These are phyloP conservation scores for Tethya wilhelma DNA, from an alignment of 37 sponge, comb jelly and placozoan species.

Conservation along the genomic window DNA sequence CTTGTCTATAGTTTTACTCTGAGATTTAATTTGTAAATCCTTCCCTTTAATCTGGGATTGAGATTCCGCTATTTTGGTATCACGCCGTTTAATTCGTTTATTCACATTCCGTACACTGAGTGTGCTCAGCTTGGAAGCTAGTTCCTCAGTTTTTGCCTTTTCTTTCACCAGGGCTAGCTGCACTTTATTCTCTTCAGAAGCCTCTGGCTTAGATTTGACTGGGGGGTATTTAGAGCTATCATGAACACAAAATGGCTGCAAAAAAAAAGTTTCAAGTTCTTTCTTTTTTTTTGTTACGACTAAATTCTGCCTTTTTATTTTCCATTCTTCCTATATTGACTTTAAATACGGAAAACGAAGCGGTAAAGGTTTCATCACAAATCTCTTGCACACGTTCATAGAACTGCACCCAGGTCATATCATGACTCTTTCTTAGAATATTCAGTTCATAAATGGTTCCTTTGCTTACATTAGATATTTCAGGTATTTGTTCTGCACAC, in stretches of 20 bases:
- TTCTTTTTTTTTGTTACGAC: background rate
- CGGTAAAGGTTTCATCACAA: too few species aligned
- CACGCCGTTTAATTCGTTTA: background rate
- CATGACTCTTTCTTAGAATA: too few species aligned
- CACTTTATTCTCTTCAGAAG: too few species aligned
- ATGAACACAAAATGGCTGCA: background rate
- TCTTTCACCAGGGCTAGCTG: background rate
- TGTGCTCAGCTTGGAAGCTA: background rate
- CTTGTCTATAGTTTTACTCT: background rate
- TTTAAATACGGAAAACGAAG: too few species aligned
- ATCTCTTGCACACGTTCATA: too few species aligned
- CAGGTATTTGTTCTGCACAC: too few species aligned
- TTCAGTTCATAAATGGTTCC: too few species aligned
- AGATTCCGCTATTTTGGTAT: background rate
- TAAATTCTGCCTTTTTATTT: background rate
- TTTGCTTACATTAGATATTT: too few species aligned
- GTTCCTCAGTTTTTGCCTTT: background rate
- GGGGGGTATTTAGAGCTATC: too few species aligned
- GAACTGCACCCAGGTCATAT: too few species aligned
- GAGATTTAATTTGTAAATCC: background rate
- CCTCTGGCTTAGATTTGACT: background rate
- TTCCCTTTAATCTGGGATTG: background rate
- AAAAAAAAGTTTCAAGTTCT: background rate
- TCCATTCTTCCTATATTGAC: background rate
- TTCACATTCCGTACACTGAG: background rate